These are phyloP conservation scores for Vollenhovia emeryi DNA, from an alignment of 1,140 invertebrate species.

Conservation along the genomic window DNA sequence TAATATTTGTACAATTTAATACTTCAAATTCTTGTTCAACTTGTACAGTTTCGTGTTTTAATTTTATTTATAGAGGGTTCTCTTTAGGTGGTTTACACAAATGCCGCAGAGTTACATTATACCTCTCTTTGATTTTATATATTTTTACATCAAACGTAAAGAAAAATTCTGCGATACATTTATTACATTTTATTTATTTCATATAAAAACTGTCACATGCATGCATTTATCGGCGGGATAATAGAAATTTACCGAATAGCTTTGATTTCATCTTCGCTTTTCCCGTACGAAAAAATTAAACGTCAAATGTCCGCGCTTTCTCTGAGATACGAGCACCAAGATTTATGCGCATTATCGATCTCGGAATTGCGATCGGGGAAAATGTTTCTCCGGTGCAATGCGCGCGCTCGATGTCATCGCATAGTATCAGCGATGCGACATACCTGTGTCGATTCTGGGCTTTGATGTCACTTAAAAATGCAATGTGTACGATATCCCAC, in stretches of 20 bases:
- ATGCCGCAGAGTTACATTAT: neutral
- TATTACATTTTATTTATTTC: neutral
- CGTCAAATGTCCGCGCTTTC: neutral
- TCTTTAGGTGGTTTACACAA: neutral
- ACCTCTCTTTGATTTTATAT: neutral
- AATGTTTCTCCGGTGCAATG: constrained; percentile 8
- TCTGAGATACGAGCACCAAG: constrained; percentile 17
- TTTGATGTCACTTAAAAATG: constrained; percentile 3
- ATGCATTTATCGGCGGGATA: neutral
- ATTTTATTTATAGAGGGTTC: neutral
- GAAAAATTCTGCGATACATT: neutral
- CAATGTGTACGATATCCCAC: neutral
- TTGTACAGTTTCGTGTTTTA: neutral
- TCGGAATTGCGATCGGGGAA: neutral
- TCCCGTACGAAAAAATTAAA: constrained; percentile 15
- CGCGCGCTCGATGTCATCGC: constrained; percentile 5
- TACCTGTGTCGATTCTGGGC: neutral
- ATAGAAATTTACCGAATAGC: neutral
- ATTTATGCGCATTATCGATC: constrained; percentile 46
- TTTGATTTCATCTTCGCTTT: neutral
- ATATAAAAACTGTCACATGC: neutral
- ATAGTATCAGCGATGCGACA: constrained; percentile 24
- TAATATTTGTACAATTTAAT: neutral
- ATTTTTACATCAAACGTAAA: neutral
- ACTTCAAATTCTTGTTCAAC: neutral